Conservation (phyloP, 1,140 invertebrate species). For the Nebria ingens region DNA sequence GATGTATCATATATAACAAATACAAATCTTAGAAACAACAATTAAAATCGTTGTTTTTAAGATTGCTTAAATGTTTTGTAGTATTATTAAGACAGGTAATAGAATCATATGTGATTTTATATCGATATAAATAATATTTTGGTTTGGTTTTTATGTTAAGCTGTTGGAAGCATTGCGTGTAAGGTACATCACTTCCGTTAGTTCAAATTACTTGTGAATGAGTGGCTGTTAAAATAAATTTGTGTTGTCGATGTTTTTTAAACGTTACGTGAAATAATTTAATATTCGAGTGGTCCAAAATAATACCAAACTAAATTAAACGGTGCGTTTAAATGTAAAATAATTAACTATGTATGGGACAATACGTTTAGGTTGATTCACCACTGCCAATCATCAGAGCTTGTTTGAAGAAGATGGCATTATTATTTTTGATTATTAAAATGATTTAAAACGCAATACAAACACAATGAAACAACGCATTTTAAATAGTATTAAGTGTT, state of each 20-base stretch:
- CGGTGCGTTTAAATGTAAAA: not conserved
- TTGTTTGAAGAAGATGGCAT: conserved; percentile 5
- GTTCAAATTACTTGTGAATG: conserved; percentile 8
- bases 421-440: not conserved
- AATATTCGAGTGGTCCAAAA: not conserved
- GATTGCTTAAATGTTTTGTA: too few relatives aligned
- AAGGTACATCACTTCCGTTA: not conserved
- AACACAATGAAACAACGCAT: not conserved
- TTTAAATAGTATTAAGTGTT: conserved; percentile 2
- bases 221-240: conserved; percentile 9
- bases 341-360: not conserved
- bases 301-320: not conserved
- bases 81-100: too few relatives aligned
- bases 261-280: not conserved
- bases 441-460: not conserved
- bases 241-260: conserved; percentile 5
- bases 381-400: conserved; percentile 3
- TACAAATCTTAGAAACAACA: too few relatives aligned
- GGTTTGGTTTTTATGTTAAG: too few relatives aligned
- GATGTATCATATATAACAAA: too few relatives aligned
- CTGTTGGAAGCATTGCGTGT: not conserved
- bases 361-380: not conserved
- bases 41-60: too few relatives aligned
- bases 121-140: too few relatives aligned
- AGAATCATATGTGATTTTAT: too few relatives aligned